Percentiles rank a stretch among this genome's conserved stretches.
These are phyloP conservation scores for Falcaria lacertinaria DNA, from an alignment of 2,888 invertebrate species.

Conservation along the genomic window DNA sequence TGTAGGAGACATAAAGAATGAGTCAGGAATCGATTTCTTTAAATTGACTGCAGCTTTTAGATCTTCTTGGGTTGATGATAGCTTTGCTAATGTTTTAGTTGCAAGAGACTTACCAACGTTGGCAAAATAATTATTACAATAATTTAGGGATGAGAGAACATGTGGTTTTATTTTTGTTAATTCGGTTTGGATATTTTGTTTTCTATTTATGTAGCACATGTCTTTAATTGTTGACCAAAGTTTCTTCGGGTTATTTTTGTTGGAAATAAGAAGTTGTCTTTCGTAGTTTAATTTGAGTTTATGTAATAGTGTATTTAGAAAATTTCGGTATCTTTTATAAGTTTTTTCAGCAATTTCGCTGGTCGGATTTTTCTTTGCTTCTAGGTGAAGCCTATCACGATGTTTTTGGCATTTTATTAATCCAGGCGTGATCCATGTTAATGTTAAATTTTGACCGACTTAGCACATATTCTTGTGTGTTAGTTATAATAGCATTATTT, in stretches of 20 bases:
- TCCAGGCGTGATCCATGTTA: conserved; percentile 13
- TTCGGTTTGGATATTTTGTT: neutral
- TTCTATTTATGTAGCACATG: neutral
- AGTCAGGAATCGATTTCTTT: neutral
- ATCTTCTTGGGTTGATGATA: neutral
- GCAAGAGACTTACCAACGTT: conserved; percentile 8
- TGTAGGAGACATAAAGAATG: conserved; percentile 12
- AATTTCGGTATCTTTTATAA: conserved; percentile 3
- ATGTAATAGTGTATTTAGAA: conserved; percentile 4
- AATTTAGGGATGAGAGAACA: conserved; percentile 2
- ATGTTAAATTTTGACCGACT: conserved; percentile 5
- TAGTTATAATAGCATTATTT: conserved; percentile 1
- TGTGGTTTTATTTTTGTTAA: neutral
- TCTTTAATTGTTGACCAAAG: conserved; percentile 9
- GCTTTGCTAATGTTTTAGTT: conserved; percentile 1
- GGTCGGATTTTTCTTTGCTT: conserved; percentile 1
- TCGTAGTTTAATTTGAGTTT: conserved; percentile 7
- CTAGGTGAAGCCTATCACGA: conserved; percentile 8
- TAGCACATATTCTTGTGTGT: neutral
- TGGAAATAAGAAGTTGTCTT: neutral
- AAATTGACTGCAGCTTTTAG: neutral
- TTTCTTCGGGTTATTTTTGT: conserved; percentile 5
- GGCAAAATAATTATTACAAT: conserved; percentile 9
- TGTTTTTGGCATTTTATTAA: conserved; percentile 7
- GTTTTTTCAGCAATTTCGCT: neutral